Evolutionary conservation across 2,797 vertebrate genomes (phyloP), one percentile per base, ranked within the genome.

Genomic region (Chanos chanos): DNA sequence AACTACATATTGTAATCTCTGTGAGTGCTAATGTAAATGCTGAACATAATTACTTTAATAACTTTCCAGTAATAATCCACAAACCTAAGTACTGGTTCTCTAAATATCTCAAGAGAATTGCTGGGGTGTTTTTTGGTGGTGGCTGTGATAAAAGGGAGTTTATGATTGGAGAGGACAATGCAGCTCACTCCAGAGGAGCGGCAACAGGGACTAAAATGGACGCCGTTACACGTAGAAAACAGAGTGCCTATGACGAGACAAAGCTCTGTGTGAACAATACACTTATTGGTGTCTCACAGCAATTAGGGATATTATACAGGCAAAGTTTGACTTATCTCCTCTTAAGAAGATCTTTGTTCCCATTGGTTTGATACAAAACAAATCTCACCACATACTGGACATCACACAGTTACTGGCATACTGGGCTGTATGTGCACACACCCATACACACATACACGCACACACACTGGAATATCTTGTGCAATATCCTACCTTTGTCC

Each of bases 401-500:
- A 9, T 13, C 10, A 4, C 34, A 7, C 34, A 13, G n/a, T n/a
- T n/a, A n/a, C n/a, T n/a, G n/a, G n/a, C n/a, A n/a, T n/a, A n/a
- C n/a, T n/a, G n/a, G n/a, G n/a, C n/a, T n/a, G n/a, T n/a, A n/a
- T n/a, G n/a, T n/a, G n/a, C 28, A 31, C 28, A 31, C 7, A 9
- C 28, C 31, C 28, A 31, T 28, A 9, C 37, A 13, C 16, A 13
- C 37, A 40, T 12, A 15, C 43, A 45, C 43, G 45, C 78, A 70
- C 56, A 5, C 50, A 53, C 33, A 13, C 9, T 53, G 33, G 45
- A 43, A 12, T 19, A 22, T n/a, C 48, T 10, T 50, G 27, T 41
- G 62, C 16, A 7, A 19, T 37, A 43, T 40, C 61, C 48, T 82
- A 90, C 88, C 88, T 88, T 91, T 90, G 70, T 87, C 85, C 16